Evolutionary conservation across 2,888 invertebrate genomes (phyloP).

Genomic region (Cryptus viduatorius): DNA sequence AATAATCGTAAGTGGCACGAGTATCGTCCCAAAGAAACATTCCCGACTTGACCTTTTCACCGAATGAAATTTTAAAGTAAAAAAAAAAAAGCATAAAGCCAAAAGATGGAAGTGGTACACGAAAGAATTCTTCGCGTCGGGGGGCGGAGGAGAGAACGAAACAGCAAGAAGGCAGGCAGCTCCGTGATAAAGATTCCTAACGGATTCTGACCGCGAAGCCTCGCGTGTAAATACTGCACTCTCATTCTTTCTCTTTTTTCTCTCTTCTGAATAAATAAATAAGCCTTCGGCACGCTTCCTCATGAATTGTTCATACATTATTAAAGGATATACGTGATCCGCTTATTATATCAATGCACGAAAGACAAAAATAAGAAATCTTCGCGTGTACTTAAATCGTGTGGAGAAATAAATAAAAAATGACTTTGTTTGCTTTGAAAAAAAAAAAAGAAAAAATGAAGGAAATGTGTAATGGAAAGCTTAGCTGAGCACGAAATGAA

Average conservation of each 20-base stretch:
- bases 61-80: slow-evolving; percentile 26
- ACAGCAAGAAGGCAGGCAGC: background rate
- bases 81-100: background rate
- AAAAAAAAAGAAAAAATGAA: background rate
- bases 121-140: background rate
- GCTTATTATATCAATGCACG: background rate
- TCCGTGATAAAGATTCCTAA: slow-evolving; percentile 28
- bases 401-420: background rate
- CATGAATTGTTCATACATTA: background rate
- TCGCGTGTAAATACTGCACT: slow-evolving; percentile 12
- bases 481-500: slow-evolving; percentile 19
- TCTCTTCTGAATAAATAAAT: slow-evolving; percentile 1
- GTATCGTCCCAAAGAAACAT: slow-evolving; percentile 17
- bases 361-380: background rate
- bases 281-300: background rate
- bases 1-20: slow-evolving; percentile 33
- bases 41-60: slow-evolving; percentile 27
- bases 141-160: slow-evolving; percentile 2
- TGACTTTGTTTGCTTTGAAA: background rate
- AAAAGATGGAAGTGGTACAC: background rate
- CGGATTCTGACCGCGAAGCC: slow-evolving; percentile 11
- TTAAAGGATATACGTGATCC: background rate
- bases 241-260: background rate
- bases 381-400: background rate
- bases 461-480: slow-evolving; percentile 8